Evolutionary conservation across 2,888 invertebrate genomes (phyloP).

Genomic region (Andrena flavipes): DNA sequence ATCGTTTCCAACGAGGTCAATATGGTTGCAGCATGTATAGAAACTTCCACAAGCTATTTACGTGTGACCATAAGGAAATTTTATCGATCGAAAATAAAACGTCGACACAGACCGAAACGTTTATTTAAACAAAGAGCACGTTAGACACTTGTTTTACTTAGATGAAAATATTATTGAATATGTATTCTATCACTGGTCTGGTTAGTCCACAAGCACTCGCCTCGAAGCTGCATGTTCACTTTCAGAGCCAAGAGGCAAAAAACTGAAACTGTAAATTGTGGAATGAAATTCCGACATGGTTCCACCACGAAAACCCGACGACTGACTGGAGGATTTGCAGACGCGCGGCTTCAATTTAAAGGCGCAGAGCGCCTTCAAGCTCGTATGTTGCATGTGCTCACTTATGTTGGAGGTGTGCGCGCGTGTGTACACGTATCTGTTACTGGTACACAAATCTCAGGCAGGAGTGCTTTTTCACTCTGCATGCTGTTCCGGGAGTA

Average conservation of each 20-base stretch:
- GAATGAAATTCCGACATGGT: slow-evolving; percentile 59
- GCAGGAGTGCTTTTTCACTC: slow-evolving; percentile 34
- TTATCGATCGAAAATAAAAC: slow-evolving; percentile 47
- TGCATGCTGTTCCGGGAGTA: slow-evolving; percentile 19
- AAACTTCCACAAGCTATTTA: slow-evolving; percentile 25
- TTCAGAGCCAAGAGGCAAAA: background rate
- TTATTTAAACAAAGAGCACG: slow-evolving; percentile 23
- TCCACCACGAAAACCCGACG: slow-evolving; percentile 79
- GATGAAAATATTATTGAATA: slow-evolving; percentile 5
- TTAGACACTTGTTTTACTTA: slow-evolving; percentile 32
- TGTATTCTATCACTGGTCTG: background rate
- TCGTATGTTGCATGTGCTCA: slow-evolving; percentile 70
- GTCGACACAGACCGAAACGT: slow-evolving; percentile 8
- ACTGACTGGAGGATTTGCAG: slow-evolving; percentile 82
- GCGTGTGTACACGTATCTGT: slow-evolving; percentile 13
- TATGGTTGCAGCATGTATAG: background rate
- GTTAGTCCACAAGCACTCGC: too few relatives aligned
- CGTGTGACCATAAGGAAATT: background rate
- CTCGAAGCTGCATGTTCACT: background rate
- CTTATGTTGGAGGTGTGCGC: slow-evolving; percentile 26
- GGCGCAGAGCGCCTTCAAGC: slow-evolving; percentile 82
- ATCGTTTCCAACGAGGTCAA: background rate
- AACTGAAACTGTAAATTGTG: slow-evolving; percentile 22
- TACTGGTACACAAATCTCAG: slow-evolving; percentile 12
- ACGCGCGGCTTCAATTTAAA: slow-evolving; percentile 83